Evolutionary conservation across 2,797 vertebrate species (phyloP), one percentile per base, ranked within the genome.

Genomic region (Salmo trutta): DNA sequence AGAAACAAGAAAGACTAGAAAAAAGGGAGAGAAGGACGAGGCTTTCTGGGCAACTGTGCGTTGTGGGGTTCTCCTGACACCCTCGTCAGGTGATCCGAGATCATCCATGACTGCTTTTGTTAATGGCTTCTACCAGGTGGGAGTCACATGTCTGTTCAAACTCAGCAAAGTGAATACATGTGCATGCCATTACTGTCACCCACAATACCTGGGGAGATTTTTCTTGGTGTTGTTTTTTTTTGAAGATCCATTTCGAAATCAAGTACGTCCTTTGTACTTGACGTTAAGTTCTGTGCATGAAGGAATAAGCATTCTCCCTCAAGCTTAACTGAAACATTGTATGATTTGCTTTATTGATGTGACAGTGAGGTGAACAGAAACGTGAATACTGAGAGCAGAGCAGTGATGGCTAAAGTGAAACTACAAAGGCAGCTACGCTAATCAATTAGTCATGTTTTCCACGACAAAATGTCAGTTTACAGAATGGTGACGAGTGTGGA

Each of bases 131-230:
- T 90, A 87, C 88, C 88, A 87, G 85, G 89, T 92, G 90, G 76
- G 80, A 83, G 83, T 80, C 85, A 69, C 79, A 64, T 83, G 80
- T 84, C 77, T 81, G 84, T 88, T 86, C 75, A 70, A 87, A 87
- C 79, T 68, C 82, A 84, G 80, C 76, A 86, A 83, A 85, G 87
- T 87, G 88, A 88, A 92, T 85, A 86, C 80, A 74, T 70, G 79
- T 77, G 84, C 83, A 86, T 88, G 90, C 82, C 88, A 88, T 90
- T 90, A 82, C 85, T 90, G 93, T 91, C 91, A 90, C 71, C 81
- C 65, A 71, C 74, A 78, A 80, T 84, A 84, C 84, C 88, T 74
- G 66, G 82, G 88, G 87, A 88, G 73, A 56, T 75, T 56, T 56
- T 5, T 19, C 16, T 1, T 56, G 17, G 56, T 29, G 19, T 68